Evolutionary conservation across 2,888 invertebrate genomes (phyloP), one percentile per base, ranked within the genome.

Genomic region (Empis livida): DNA sequence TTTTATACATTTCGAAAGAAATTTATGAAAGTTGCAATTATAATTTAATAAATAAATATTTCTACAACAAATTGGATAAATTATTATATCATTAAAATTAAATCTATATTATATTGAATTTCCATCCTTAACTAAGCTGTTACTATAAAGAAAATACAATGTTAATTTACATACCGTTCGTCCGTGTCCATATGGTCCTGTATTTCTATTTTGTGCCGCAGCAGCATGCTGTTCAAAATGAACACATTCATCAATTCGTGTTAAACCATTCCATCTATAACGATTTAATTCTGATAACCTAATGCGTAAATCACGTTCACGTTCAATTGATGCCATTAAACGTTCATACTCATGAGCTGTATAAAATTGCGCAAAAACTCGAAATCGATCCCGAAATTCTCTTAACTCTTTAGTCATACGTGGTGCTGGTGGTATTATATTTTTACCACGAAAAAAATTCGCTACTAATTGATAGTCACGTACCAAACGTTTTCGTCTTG

Each of bases 401-500:
- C 67, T 62, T 53, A 81, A 67, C 78, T 77, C 61, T 56, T 67
- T 59, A 54, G 67, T 63, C 53, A 71, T 49, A 20, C 65, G 57
- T 13, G 65, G 54, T 57, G 62, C 58, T 63, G 71, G 57, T 57
- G 73, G 60, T 4, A 41, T 5, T 43, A 64, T 63, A 61, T 66
- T 63, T 59, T 70, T 67, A 74, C 79, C 58, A 76, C 77, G 62
- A 66, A 90, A 91, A 65, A 91, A 92, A 54, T 87, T 80, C 0
- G 88, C 80, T 3, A 93, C 90, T 15, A 96, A 74, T 59, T 91
- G 92, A 71, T 85, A 94, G 65, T 94, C 93, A 44, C 91, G 74
- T 14, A 90, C 90, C 46, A 95, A 79, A 46, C 90, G 76, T 78
- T 95, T 95, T 65, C 93, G 76, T 55, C 91, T 75, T 40, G 87